Base-by-base conservation (phyloP, 2,113 vertebrate genomes). In the Fulmarus glacialis region DNA sequence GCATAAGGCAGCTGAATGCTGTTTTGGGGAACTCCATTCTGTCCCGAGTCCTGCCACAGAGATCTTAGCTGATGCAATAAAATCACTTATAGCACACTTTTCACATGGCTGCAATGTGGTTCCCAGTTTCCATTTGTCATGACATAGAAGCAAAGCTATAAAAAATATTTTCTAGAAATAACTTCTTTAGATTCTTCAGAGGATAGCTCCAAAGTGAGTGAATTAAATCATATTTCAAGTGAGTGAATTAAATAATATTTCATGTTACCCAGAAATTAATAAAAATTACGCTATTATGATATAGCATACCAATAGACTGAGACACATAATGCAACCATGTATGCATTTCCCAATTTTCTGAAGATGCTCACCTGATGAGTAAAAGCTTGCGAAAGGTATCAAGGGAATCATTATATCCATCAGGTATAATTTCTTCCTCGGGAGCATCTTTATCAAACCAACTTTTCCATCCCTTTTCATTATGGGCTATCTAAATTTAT, bases 391-490 rank as follows among this genome's bases (percentile, higher is more conserved):
- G 96, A 70, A 97, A 98, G 8, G 97, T 98, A 45, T 99, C 98
- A 36, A 99, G 95, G 2, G 97, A 97, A 40, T 98, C 97, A 19
- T 82, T 98, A 60, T 98, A 98, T 81, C 98, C 98, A 77, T 98
- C 94, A 30, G 98, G 98, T 43, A 98, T 98, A 40, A 97, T 50
- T 93, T 98, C 98, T 91, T 99, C 98, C 90, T 99, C 98, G 2
- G 98, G 98, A 86, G 98, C 95, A 43, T 98, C 97, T 87, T 97
- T 98, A 85, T 98, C 98, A 94, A 98, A 98, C 98, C 98, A 99
- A 32, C 8, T 84, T 83, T 98, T 99, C 98, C 98, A 99, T 18
- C 56, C 93, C 38, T 98, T 98, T 67, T 98, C 98, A 90, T 95
- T 97, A 42, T 30, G 32, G 20, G 96, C 38, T 96, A 99, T 80